Base-by-base conservation (phyloP, 2,113 vertebrate species). In the Leptocoma aspasia region DNA sequence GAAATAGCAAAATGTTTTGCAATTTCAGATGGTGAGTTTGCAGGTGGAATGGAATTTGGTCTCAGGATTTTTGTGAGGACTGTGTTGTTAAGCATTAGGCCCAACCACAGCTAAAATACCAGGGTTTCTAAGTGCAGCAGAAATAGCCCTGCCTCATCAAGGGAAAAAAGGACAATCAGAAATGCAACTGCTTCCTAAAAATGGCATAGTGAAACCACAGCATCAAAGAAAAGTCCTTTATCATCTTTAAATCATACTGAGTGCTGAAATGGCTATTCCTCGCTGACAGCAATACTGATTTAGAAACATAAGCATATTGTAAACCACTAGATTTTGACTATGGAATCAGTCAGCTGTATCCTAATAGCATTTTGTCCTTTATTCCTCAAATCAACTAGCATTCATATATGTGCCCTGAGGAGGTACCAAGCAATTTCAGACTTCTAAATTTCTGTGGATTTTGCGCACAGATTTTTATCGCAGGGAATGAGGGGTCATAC, bases 391-490 rank as follows among this genome's bases (percentile, higher is more conserved):
- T 82, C 70, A 89, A 8, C 35, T 41, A 45, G 7, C 41, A 75
- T 92, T 89, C 80, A 78, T 18, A 52, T 28, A 26, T 33, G 15
- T 79, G 65, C 33, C 84, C 78, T 76, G 37, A 91, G 83, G 89
- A 89, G 37, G 41, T 6, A 94, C 69, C 21, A 84, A 64, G 49
- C 28, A 68, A 82, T 92, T 95, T 95, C 54, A 92, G 83, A 71
- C 22, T 95, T 96, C 39, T 35, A 60, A 65, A 37, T 81, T 89
- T 79, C 68, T 89, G 45, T 44, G 57, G 31, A 59, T 79, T 89
- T 94, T 87, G 57, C 59, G 92, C 69, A 50, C 66, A 61, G 61
- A 27, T 94, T 87, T 92, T 95, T 94, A 79, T 90, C 37, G 12
- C 77, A 42, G 57, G 47, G 28, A 50, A 79, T 75, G 9, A 77